A percentile compares a stretch with the other conserved stretches of the same genome.
These are phyloP conservation scores for Bucorvus abyssinicus DNA, from an alignment of 2,797 vertebrate genomes.

Conservation along the genomic window DNA sequence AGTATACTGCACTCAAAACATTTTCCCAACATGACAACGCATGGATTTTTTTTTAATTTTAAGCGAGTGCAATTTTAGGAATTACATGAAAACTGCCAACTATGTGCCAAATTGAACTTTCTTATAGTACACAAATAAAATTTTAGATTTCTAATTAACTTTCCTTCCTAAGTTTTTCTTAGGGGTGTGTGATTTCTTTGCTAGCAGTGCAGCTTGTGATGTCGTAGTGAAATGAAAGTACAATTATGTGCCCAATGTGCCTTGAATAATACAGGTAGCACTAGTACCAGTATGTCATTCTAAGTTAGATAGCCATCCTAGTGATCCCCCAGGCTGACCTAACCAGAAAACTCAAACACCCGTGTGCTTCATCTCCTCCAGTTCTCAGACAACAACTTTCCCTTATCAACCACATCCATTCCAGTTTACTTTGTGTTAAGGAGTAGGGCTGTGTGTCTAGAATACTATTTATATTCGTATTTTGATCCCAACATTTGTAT, in stretches of 20 bases:
- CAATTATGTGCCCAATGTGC: constrained; percentile 75
- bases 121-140: constrained; percentile 12
- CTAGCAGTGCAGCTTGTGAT: constrained; percentile 68
- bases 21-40: not conserved
- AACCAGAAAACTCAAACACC: constrained; percentile 26
- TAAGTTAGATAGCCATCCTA: constrained; percentile 61
- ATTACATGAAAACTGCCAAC: constrained; percentile 28
- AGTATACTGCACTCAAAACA: not conserved
- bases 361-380: constrained; percentile 25
- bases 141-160: constrained; percentile 37
- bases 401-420: not conserved
- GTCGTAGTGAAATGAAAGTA: constrained; percentile 75
- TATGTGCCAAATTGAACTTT: constrained; percentile 42
- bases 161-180: constrained; percentile 29
- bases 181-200: constrained; percentile 46
- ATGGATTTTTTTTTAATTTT: not conserved
- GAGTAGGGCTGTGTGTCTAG: constrained; percentile 62
- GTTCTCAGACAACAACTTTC: not conserved
- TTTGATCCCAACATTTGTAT: constrained; percentile 78
- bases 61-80: not conserved
- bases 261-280: constrained; percentile 75
- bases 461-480: constrained; percentile 77
- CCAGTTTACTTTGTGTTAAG: constrained; percentile 63
- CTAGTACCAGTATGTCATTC: constrained; percentile 61
- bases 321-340: constrained; percentile 11